Base-by-base conservation (phyloP, 2,113 vertebrate species). In the Plestiodon gilberti region DNA sequence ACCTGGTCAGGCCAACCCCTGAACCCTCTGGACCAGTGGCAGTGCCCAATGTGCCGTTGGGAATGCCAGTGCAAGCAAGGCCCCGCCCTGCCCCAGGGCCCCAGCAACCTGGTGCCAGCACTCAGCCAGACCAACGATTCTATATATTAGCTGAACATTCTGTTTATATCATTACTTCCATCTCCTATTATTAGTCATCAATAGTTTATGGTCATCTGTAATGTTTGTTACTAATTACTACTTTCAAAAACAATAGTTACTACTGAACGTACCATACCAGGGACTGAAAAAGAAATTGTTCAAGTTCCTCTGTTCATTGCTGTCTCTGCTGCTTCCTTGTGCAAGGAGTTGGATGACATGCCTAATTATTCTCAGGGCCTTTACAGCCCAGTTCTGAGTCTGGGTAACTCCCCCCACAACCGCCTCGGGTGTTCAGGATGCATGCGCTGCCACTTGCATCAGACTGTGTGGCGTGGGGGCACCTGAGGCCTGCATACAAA, bases 401-500 rank as follows among this genome's bases (percentile, higher is more conserved):
- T 35, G 25, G 23, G 75, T 38, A 1, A n/a, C 28, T 30, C 25
- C 8, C 57, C 35, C 81, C 25, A 14, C 62, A 30, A 33, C 64
- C 69, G 61, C 8, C 43, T 61, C 30, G 33, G 23, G 38, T 14
- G 48, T 65, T 78, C 62, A 67, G 84, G 67, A 74, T 64, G 70
- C 82, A 62, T 75, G 38, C 52, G 43, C 23, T 38, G 62, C 43
- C 43, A 6, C 43, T 30, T 30, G 57, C 83, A 67, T 55, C 67
- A 62, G 69, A 55, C 67, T 62, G 38, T 52, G 43, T 74, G 57
- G 57, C 28, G 85, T 38, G 78, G 85, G 85, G 85, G 85, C 85
- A 74, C 78, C 78, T 86, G 85, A 86, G 78, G 40, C 78, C 78
- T 74, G 57, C 59, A 48, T 43, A 86, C 85, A 86, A 86, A 86